Base-by-base conservation (phyloP, 2,113 vertebrate genomes). In the Pholis gunnellus region DNA sequence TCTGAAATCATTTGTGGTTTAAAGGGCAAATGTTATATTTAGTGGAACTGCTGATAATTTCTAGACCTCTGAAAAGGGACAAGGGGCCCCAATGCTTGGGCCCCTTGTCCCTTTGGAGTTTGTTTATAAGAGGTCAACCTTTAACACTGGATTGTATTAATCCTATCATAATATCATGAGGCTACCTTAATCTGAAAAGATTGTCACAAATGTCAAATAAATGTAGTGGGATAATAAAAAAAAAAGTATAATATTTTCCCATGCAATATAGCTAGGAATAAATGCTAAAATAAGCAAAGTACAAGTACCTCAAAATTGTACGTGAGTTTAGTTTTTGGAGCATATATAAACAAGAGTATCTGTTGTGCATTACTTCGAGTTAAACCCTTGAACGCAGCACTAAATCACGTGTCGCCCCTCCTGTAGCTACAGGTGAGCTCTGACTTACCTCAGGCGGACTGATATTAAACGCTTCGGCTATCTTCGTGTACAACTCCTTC, bases 401-500 rank as follows among this genome's bases (percentile, higher is more conserved):
- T 29, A n/a, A 81, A 57, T 57, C n/a, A 27, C 25, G 5, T 2
- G 54, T 57, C 13, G 25, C 13, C 18, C 18, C 1, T 2, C 9
- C 6, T 5, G 5, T 1, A 25, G n/a, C 9, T 2, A n/a, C 82
- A 85, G 84, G 87, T 87, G 77, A 77, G 46, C 0, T 31, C 89
- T 71, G 57, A 99, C 98, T 71, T 72, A 99, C 98, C 97, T 99
- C 95, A 0, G 94, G 91, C 8, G 95, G 88, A 20, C 74, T 86
- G 68, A 98, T 95, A 65, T 88, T 89, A 78, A 98, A 99, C 0
- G 93, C 96, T 9, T 90, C 92, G 0, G 94, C 97, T 87, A 99
- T 98, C 71, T 95, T 95, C 1, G 3, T 50, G 88, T 99, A 99
- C 13, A 99, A 93, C 93, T 98, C 97, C 27, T 93, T 95, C 75